A percentile compares a stretch with the other conserved stretches of the same genome.
phyloP scores from a whole-genome alignment of 2,888 invertebrate species.

The Drosophila subsilvestris region DNA sequence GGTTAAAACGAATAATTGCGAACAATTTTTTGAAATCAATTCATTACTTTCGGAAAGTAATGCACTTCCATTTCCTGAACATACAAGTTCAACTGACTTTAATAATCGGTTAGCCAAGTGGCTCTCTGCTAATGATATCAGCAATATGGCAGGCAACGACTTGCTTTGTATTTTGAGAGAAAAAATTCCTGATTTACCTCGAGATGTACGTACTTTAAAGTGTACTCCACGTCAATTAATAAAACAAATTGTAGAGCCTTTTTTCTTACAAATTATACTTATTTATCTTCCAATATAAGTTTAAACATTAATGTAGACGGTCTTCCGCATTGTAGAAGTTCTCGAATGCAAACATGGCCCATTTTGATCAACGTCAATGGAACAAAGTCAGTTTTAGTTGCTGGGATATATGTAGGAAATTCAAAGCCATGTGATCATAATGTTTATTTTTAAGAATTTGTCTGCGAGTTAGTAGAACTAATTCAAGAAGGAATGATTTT shows the following conservation, averaged over 20 bases:
- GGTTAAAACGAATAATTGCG: no score
- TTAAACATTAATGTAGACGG: slow-evolving; percentile 39
- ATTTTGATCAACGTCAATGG: slow-evolving; percentile 15
- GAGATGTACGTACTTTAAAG: no score
- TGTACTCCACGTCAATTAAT: no score
- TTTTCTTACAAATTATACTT: neutral
- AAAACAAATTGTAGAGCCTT: neutral
- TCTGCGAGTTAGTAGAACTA: slow-evolving; percentile 14
- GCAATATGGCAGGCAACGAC: no score
- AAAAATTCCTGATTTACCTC: no score
- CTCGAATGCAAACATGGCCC: slow-evolving; percentile 15
- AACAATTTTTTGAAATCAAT: no score
- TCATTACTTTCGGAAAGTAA: no score
- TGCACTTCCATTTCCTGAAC: no score
- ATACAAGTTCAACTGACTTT: no score
- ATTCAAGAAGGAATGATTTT: slow-evolving; percentile 8
- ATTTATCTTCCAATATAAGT: neutral
- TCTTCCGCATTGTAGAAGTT: slow-evolving; percentile 41
- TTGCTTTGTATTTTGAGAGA: no score
- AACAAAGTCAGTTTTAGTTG: slow-evolving; percentile 18
- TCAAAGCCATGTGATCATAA: slow-evolving; percentile 25
- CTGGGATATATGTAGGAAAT: slow-evolving; percentile 10
- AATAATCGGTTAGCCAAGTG: no score
- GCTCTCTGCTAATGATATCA: no score
- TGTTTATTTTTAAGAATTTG: slow-evolving; percentile 20